Evolutionary conservation across 2,888 invertebrate species (phyloP), one percentile per base, ranked within the genome.

Genomic region (Noctua janthe): DNA sequence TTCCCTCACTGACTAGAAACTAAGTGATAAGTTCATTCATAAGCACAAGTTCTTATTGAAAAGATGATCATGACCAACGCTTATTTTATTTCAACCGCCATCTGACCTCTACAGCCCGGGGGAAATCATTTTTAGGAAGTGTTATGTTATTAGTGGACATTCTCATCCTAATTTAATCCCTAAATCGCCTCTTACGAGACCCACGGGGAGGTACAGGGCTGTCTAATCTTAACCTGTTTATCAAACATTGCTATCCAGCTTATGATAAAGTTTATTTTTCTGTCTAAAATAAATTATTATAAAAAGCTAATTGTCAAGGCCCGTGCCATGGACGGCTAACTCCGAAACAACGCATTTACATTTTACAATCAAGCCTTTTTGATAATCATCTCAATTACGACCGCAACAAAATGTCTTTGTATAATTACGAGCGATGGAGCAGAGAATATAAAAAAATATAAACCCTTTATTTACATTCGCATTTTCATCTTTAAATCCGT

Each of bases 291-390:
- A 84, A 84, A 81, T 76, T 69, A 67, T 70, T 67, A 43, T 54
- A 75, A 74, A 87, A 82, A 86, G 78, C 51, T 80, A 84, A 84
- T 82, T 78, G 43, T 73, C 77, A 76, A 81, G 79, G 67, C 73
- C 56, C 73, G 66, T 71, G 20, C 59, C 74, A 77, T 71, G 47
- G 72, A 70, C 76, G 69, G 77, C 77, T 82, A 74, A 70, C 76
- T 79, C 78, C 79, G 39, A 74, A 83, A 86, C 83, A 77, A 74
- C 77, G 76, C 81, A 89, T 89, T 88, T 86, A 87, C 83, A 88
- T 89, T 89, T 88, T 81, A 85, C 84, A 87, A 87, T 88, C 81
- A 88, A 88, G 88, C 89, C 84, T 82, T 81, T 89, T 87, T 86
- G 85, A 86, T 88, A 85, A 86, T 88, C 79, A 87, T 87, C 89